Evolutionary conservation across 37 sponge, comb jelly and placozoan genomes (phyloP).

Genomic region (Spongilla lacustris): DNA sequence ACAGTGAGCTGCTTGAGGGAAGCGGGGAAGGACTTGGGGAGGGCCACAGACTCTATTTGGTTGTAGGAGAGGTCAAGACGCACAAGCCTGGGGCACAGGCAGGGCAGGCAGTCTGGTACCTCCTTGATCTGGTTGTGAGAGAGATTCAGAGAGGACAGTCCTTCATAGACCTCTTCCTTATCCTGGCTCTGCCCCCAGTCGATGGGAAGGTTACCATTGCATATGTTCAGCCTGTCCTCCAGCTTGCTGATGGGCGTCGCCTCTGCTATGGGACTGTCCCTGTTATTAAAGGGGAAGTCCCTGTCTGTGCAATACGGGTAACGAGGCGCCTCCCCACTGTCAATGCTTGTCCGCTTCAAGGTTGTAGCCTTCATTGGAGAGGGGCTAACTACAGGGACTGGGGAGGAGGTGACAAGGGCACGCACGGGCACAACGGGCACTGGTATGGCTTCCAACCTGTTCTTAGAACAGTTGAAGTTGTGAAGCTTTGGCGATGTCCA

Average conservation of each 20-base stretch:
- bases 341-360: background rate
- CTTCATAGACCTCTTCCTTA: constrained; percentile 33
- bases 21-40: constrained; percentile 67
- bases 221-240: constrained; percentile 63
- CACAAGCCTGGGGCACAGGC: constrained; percentile 78
- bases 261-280: background rate
- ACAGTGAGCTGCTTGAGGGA: constrained; percentile 61
- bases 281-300: background rate
- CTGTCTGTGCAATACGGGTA: background rate
- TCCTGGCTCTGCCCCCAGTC: constrained; percentile 37
- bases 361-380: background rate
- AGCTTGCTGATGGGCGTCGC: constrained; percentile 26
- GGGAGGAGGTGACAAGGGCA: background rate
- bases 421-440: background rate
- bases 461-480: constrained; percentile 47
- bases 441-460: constrained; percentile 58
- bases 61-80: constrained; percentile 76
- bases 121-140: constrained; percentile 61
- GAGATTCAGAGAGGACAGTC: constrained; percentile 60
- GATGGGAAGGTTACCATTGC: constrained; percentile 42
- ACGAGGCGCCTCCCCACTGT: background rate
- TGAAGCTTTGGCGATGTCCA: constrained; percentile 83
- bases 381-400: background rate
- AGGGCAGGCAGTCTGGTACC: constrained; percentile 76
- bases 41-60: constrained; percentile 35